Percentiles rank a stretch among this genome's conserved stretches.
These are phyloP conservation scores for Albula goreensis DNA, from an alignment of 2,113 vertebrate genomes.

Conservation along the genomic window DNA sequence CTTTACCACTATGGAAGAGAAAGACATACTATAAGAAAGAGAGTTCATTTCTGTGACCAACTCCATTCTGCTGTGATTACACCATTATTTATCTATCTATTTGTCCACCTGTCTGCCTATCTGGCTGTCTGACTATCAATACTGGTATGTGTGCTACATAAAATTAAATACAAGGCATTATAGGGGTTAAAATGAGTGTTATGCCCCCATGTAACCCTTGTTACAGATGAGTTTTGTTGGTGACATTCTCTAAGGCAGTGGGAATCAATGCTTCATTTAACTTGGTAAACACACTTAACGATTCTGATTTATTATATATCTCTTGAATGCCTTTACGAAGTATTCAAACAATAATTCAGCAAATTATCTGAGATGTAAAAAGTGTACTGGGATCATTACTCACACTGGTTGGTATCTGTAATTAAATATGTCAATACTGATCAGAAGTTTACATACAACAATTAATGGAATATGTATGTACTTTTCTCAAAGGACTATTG, in stretches of 20 bases:
- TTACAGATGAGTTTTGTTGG: constrained; percentile 17
- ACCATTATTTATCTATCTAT: too few species aligned
- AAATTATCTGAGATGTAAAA: constrained; percentile 22
- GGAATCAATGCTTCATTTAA: constrained; percentile 47
- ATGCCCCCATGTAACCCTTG: constrained; percentile 9
- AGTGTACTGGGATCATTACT: constrained; percentile 7
- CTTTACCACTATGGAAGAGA: neutral
- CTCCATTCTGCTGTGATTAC: too few species aligned
- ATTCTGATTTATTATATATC: constrained; percentile 40
- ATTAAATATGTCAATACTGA: neutral
- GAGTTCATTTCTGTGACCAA: too few species aligned
- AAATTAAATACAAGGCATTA: neutral
- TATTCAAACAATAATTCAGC: constrained; percentile 41
- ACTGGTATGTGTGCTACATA: neutral
- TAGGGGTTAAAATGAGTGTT: constrained; percentile 14
- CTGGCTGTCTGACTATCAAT: neutral
- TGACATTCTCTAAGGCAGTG: constrained; percentile 32
- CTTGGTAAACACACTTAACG: constrained; percentile 44
- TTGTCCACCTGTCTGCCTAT: neutral
- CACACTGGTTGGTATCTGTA: neutral
- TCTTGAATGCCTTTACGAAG: constrained; percentile 32
- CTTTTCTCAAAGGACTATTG: neutral
- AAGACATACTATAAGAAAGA: too few species aligned
- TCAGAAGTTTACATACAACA: neutral
- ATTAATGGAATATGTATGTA: neutral